phyloP scores from a whole-genome alignment of 2,888 invertebrate species.

The Diplolepis rosae region DNA sequence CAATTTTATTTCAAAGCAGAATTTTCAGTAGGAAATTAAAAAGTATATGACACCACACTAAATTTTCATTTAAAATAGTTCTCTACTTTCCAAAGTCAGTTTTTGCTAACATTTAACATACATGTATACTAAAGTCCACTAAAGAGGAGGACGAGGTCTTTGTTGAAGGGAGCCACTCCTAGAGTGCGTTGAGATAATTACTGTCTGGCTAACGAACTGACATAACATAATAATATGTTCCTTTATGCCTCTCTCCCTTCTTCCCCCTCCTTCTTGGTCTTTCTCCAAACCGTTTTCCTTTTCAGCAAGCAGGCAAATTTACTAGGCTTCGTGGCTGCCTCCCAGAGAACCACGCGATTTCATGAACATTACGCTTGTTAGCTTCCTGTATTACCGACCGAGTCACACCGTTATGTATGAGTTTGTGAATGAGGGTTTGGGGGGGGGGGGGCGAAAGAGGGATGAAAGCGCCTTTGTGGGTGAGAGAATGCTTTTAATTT shows the following conservation, averaged over 20 bases:
- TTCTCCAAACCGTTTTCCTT: background rate
- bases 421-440: conserved; percentile 31
- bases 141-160: background rate
- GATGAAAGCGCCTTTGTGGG: conserved; percentile 59
- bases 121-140: background rate
- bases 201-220: conserved; percentile 59
- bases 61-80: too few species aligned
- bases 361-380: conserved; percentile 65
- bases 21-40: too few species aligned
- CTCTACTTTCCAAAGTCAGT: too few species aligned
- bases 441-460: conserved; percentile 41
- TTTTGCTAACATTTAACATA: too few species aligned
- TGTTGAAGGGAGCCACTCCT: background rate
- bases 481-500: conserved; percentile 62
- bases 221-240: conserved; percentile 60
- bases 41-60: too few species aligned
- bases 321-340: conserved; percentile 4
- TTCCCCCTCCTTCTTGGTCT: conserved; percentile 15
- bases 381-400: conserved; percentile 54
- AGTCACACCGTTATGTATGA: conserved; percentile 26
- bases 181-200: conserved; percentile 53
- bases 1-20: too few species aligned
- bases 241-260: conserved; percentile 45
- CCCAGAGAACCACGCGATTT: conserved; percentile 36
- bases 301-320: conserved; percentile 19